Conservation (phyloP, 2,113 vertebrate species). For the Psilopogon haemacephalus region DNA sequence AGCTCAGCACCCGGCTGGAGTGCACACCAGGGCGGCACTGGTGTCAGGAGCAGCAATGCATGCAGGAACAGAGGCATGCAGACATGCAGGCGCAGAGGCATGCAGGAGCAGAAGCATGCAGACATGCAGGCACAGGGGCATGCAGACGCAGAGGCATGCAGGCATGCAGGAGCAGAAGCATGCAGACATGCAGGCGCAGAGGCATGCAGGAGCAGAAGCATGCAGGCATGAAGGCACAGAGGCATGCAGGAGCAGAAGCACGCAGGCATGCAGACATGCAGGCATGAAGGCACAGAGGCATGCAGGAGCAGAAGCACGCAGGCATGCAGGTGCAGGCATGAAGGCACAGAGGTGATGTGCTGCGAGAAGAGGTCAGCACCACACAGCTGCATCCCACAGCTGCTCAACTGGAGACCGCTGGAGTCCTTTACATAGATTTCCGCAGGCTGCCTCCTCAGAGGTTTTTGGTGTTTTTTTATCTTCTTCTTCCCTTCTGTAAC, state of each 20-base stretch:
- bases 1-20: background rate
- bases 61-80: too few species aligned
- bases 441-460: background rate
- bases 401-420: background rate
- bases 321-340: background rate
- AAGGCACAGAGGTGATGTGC: background rate
- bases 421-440: background rate
- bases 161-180: too few species aligned
- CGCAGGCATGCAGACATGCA: too few species aligned
- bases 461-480: background rate
- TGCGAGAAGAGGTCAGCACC: background rate
- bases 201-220: too few species aligned
- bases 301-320: too few species aligned
- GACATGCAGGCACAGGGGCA: accelerated
- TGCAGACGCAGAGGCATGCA: accelerated
- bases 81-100: accelerated
- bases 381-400: accelerated
- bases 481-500: background rate
- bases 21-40: background rate
- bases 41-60: background rate
- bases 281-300: accelerated
- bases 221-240: accelerated
- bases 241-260: too few species aligned
- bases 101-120: too few species aligned
- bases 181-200: accelerated